Evolutionary conservation across 2,797 vertebrate species (phyloP).

Genomic region (Amblyraja radiata): DNA sequence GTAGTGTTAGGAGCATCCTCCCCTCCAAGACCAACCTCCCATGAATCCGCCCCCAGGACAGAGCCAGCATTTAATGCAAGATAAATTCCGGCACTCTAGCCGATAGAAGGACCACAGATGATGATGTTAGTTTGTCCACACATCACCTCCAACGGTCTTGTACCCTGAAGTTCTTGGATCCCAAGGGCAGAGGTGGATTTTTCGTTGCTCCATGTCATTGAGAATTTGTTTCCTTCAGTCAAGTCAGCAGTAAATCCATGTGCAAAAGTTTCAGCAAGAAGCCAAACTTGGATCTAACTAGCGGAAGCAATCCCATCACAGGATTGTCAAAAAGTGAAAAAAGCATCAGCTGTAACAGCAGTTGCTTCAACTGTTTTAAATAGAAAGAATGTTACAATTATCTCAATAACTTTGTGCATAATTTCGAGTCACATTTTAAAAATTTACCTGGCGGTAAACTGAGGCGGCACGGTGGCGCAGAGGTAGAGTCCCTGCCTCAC

Average conservation of each 20-base stretch:
- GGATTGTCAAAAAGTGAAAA: not conserved
- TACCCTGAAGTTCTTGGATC: not conserved
- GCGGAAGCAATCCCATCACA: not conserved
- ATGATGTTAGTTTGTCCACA: not conserved
- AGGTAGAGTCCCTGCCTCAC: too few relatives aligned
- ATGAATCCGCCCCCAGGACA: too few relatives aligned
- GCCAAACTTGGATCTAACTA: not conserved
- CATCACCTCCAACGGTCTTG: not conserved
- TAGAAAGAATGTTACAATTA: slow-evolving; percentile 14
- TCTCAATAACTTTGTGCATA: slow-evolving; percentile 1
- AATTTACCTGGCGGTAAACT: too few relatives aligned
- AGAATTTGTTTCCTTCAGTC: not conserved
- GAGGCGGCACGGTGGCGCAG: too few relatives aligned
- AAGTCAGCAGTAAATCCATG: not conserved
- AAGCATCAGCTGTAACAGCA: not conserved
- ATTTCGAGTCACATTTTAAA: not conserved
- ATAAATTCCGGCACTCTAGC: too few relatives aligned
- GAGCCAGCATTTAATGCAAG: too few relatives aligned
- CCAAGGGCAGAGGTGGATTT: not conserved
- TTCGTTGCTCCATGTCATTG: not conserved
- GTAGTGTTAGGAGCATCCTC: too few relatives aligned
- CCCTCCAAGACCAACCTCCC: too few relatives aligned
- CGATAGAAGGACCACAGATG: not conserved
- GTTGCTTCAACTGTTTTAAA: slow-evolving; percentile 5
- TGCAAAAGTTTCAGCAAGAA: not conserved